These are phyloP conservation scores for Salvelinus alpinus DNA, from an alignment of 2,113 vertebrate genomes.

Conservation along the genomic window DNA sequence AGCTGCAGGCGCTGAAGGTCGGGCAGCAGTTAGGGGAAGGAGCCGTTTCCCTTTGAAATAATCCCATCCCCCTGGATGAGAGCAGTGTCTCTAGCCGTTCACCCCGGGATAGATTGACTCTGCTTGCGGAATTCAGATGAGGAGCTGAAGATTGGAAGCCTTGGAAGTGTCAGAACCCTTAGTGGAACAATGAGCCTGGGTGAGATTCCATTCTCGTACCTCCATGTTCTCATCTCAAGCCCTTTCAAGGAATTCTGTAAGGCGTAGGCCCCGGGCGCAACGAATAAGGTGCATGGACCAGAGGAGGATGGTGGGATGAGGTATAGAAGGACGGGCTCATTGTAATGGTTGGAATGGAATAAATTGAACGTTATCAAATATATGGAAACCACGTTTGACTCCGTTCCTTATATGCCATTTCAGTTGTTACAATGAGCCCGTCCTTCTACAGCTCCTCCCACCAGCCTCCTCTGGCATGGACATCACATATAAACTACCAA, in stretches of 20 bases:
- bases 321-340: no score
- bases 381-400: no score
- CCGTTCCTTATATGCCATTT: no score
- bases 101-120: conserved; percentile 61
- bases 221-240: not conserved
- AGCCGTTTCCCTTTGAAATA: conserved; percentile 56
- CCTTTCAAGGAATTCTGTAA: not conserved
- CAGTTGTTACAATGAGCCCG: no score
- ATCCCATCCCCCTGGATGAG: conserved; percentile 31
- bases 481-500: not conserved
- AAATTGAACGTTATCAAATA: no score
- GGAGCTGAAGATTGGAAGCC: conserved; percentile 27
- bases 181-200: no score
- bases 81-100: conserved; percentile 57
- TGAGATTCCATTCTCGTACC: no score
- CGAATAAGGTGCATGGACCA: not conserved
- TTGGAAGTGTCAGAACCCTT: not conserved
- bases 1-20: conserved; percentile 42
- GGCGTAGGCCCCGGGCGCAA: not conserved
- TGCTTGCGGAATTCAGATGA: conserved; percentile 71
- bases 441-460: no score
- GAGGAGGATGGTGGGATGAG: no score
- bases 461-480: no score
- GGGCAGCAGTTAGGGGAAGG: conserved; percentile 24
- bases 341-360: no score